These are phyloP conservation scores for Coptodon rendalli DNA, from an alignment of 2,113 vertebrate genomes.

Conservation along the genomic window DNA sequence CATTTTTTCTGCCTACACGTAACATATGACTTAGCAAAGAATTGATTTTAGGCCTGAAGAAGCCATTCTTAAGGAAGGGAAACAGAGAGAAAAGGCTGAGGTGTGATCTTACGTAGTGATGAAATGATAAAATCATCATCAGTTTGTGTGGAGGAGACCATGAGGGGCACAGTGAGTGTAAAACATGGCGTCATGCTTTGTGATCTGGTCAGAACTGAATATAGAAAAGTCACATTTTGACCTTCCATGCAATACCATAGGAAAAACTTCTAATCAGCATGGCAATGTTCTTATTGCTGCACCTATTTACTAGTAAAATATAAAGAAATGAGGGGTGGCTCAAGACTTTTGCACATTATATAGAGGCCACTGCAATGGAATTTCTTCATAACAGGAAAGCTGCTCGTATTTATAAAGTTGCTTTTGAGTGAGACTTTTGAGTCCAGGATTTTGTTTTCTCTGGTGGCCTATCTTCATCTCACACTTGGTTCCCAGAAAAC, in stretches of 20 bases:
- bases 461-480: not conserved
- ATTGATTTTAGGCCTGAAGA: not conserved
- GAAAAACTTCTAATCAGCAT: not conserved
- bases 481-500: slow-evolving; percentile 30
- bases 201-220: not conserved
- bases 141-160: not conserved
- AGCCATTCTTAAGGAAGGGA: not conserved
- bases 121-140: not conserved
- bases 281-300: not conserved
- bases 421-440: not conserved
- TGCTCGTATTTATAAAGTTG: not conserved
- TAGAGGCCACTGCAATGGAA: not conserved
- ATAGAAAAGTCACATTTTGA: not conserved
- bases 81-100: not conserved
- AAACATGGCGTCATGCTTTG: rapidly evolving
- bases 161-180: not conserved
- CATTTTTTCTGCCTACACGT: not conserved
- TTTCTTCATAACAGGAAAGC: not conserved
- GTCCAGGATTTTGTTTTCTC: not conserved
- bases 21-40: not conserved
- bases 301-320: not conserved
- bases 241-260: not conserved
- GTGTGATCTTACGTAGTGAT: not conserved
- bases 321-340: not conserved
- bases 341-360: not conserved